Evolutionary conservation across 2,797 vertebrate species (phyloP).

Genomic region (Morus bassanus): DNA sequence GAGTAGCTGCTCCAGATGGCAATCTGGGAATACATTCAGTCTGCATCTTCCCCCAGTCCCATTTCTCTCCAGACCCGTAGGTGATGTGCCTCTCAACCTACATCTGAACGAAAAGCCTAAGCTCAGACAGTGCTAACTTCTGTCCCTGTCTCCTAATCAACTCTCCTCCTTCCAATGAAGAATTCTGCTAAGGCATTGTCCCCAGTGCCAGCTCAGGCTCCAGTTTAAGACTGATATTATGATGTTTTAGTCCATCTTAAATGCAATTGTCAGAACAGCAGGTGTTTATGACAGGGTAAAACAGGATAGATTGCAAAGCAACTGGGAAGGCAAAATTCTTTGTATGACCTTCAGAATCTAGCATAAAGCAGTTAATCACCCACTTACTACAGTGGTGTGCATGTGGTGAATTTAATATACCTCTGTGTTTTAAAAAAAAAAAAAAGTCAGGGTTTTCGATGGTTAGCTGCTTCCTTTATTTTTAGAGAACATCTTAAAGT

Average conservation of each 20-base stretch:
- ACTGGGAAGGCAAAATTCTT: background rate
- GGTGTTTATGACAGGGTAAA: background rate
- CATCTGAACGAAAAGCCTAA: background rate
- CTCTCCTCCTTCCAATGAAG: background rate
- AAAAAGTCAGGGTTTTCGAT: background rate
- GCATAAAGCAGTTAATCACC: background rate
- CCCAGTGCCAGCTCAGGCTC: background rate
- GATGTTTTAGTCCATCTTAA: background rate
- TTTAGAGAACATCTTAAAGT: background rate
- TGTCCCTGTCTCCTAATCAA: background rate
- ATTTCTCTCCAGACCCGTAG: background rate
- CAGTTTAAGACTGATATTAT: accelerated
- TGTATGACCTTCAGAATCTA: background rate
- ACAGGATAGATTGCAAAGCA: background rate
- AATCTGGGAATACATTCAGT: background rate
- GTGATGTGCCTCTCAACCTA: background rate
- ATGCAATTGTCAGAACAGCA: background rate
- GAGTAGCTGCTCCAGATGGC: background rate
- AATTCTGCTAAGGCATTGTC: background rate
- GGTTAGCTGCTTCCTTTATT: background rate
- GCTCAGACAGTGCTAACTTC: background rate
- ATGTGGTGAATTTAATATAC: background rate
- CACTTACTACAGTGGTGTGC: background rate
- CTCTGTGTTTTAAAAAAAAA: background rate
- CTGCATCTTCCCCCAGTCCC: background rate